Evolutionary conservation across 2,113 vertebrate species (phyloP).

Genomic region (Platycercus adscitus): DNA sequence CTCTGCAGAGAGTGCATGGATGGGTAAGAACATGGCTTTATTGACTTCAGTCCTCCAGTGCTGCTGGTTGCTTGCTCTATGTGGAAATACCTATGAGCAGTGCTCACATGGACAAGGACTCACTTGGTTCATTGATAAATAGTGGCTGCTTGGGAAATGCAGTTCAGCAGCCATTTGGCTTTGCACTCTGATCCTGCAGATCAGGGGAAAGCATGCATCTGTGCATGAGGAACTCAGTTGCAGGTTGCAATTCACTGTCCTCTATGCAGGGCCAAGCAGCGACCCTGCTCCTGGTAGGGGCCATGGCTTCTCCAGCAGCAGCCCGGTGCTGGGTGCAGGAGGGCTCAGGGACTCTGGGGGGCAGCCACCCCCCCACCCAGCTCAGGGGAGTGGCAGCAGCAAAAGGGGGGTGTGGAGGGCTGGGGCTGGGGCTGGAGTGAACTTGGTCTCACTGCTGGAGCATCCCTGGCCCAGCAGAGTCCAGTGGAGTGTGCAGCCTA

Average conservation of each 20-base stretch:
- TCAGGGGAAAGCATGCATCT: background rate
- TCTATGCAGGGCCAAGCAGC: background rate
- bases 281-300: background rate
- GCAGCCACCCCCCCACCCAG: background rate
- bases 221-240: background rate
- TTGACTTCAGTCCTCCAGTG: background rate
- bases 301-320: background rate
- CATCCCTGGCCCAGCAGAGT: background rate
- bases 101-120: background rate
- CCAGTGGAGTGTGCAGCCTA: background rate
- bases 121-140: background rate
- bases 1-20: background rate
- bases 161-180: background rate
- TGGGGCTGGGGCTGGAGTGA: background rate
- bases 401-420: background rate
- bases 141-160: background rate
- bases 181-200: background rate
- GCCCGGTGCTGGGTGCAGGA: background rate
- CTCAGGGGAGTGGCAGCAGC: background rate
- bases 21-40: background rate
- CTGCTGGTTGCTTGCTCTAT: background rate
- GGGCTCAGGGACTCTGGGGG: too few species aligned
- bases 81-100: accelerated
- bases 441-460: background rate
- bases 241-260: background rate